A percentile compares a stretch with the other conserved stretches of the same genome.
phyloP scores from a whole-genome alignment of 2,888 invertebrate genomes.

The Erebia epiphron region DNA sequence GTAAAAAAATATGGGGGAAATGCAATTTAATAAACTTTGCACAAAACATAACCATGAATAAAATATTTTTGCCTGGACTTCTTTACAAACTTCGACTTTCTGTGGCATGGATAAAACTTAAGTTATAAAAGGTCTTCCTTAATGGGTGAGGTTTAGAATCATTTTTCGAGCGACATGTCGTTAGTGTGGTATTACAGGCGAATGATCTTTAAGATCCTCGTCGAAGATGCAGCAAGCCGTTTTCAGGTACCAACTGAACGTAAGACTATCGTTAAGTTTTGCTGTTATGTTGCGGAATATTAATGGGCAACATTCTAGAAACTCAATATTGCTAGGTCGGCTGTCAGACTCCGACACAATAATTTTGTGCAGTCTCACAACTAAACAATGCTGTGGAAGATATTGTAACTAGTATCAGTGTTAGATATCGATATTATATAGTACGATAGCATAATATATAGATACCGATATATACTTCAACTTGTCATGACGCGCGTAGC shows the following conservation, averaged over 20 bases:
- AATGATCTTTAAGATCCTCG: constrained; percentile 27
- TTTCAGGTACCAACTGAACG: constrained; percentile 10
- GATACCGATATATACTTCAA: too few relatives aligned
- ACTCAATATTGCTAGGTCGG: background rate
- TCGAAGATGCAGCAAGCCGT: constrained; percentile 25
- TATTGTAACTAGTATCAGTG: too few relatives aligned
- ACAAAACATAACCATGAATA: too few relatives aligned
- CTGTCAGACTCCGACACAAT: background rate
- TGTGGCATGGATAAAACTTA: too few relatives aligned
- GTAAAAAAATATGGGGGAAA: too few relatives aligned
- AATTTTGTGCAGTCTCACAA: background rate
- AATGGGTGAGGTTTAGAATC: background rate
- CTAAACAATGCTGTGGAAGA: background rate
- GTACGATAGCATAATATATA: too few relatives aligned
- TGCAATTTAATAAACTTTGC: too few relatives aligned
- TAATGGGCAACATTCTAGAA: background rate
- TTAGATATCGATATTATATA: too few relatives aligned
- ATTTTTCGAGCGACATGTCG: background rate
- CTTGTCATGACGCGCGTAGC: too few relatives aligned
- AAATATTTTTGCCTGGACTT: too few relatives aligned
- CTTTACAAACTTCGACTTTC: too few relatives aligned
- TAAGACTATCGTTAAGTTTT: constrained; percentile 21
- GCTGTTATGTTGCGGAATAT: constrained; percentile 9
- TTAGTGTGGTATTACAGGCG: background rate
- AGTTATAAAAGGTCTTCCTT: too few relatives aligned